Conservation (phyloP, 2,888 invertebrate genomes). For the Esperia sulphurella region DNA sequence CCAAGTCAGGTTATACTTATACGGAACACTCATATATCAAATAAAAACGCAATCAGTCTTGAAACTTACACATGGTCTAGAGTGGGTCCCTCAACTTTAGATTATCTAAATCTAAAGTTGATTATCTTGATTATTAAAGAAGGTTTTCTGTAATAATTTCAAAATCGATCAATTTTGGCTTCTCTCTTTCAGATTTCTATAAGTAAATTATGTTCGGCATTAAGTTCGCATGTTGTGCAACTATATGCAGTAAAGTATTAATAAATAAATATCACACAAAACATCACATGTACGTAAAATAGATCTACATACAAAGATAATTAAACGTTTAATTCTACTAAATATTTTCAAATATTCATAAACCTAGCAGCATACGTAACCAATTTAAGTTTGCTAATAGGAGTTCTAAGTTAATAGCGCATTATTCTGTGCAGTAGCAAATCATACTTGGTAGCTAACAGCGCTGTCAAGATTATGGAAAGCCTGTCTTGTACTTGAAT, state of each 20-base stretch:
- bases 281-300: too few species aligned
- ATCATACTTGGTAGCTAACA: constrained; percentile 28
- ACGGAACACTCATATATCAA: constrained; percentile 45
- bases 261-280: too few species aligned
- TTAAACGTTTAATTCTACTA: neutral
- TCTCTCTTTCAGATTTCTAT: too few species aligned
- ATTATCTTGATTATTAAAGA: too few species aligned
- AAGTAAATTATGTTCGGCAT: too few species aligned
- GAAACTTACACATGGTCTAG: neutral
- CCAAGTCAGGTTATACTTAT: constrained; percentile 18
- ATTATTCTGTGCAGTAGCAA: constrained; percentile 13
- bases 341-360: neutral
- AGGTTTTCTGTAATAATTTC: too few species aligned
- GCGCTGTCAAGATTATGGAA: constrained; percentile 38
- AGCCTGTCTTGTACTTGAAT: constrained; percentile 31
- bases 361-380: neutral
- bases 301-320: too few species aligned
- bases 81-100: neutral
- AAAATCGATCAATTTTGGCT: too few species aligned
- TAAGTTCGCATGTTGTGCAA: too few species aligned
- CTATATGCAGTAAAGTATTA: too few species aligned
- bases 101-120: too few species aligned
- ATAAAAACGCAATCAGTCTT: constrained; percentile 23
- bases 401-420: constrained; percentile 4
- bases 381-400: neutral